Conservation (phyloP, 2,888 invertebrate species). For the Philonicus albiceps region DNA sequence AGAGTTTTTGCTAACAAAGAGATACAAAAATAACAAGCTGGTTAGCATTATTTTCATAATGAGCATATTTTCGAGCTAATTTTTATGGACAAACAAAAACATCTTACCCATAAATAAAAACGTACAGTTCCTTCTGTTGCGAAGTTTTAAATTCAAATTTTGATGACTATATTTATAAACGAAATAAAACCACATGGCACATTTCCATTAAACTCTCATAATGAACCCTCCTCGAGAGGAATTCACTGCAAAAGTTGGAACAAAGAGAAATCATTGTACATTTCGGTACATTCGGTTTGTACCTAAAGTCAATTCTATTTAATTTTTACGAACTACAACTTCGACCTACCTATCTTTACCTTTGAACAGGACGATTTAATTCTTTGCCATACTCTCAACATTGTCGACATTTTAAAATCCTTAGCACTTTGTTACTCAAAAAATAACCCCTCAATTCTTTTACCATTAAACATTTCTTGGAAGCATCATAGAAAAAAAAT, state of each 20-base stretch:
- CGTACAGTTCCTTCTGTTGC: neutral
- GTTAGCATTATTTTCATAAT: neutral
- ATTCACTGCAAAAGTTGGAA: neutral
- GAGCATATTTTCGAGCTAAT: neutral
- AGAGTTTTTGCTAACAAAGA: no score
- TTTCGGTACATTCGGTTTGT: neutral
- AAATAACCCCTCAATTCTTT: no score
- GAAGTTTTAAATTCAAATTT: neutral
- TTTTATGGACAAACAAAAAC: neutral
- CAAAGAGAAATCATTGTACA: neutral
- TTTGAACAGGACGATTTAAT: neutral
- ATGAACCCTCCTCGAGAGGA: neutral
- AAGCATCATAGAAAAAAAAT: neutral
- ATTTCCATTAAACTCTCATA: neutral
- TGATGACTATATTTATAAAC: neutral
- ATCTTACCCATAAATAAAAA: neutral
- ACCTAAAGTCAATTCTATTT: neutral
- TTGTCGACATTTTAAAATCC: neutral
- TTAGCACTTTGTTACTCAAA: no score
- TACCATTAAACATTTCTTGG: neutral
- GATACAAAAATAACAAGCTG: neutral
- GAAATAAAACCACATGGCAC: neutral
- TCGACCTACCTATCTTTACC: neutral
- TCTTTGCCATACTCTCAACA: neutral
- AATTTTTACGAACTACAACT: neutral